Percentiles rank a stretch among this genome's conserved stretches.
Evolutionary conservation across 2,113 vertebrate species (phyloP).

Genomic region (Trochalopteron elliotii): DNA sequence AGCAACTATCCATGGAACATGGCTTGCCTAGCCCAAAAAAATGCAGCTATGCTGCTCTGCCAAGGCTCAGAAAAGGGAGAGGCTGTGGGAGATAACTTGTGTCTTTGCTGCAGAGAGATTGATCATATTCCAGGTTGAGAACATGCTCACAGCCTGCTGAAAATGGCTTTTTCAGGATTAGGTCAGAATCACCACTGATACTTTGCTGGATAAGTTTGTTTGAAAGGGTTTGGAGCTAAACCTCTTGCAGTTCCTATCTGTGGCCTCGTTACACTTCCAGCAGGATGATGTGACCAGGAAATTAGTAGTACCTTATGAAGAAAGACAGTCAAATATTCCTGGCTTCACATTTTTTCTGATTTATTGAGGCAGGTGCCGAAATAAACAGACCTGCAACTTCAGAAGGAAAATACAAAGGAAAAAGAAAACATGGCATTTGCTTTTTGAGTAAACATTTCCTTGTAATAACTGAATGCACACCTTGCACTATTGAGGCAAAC

Average conservation of each 20-base stretch:
- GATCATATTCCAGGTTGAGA: not conserved
- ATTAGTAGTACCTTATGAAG: not conserved
- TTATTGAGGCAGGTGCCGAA: not conserved
- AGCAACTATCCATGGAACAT: not conserved
- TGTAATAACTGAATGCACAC: not conserved
- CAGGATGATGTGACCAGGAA: slow-evolving; percentile 21
- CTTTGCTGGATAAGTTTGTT: not conserved
- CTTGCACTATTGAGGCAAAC: not conserved
- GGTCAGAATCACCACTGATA: not conserved
- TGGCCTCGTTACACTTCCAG: not conserved
- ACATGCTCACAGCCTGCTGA: not conserved
- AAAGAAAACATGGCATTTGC: not conserved
- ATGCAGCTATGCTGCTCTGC: not conserved
- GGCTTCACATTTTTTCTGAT: not conserved
- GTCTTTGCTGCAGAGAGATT: not conserved
- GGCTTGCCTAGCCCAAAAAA: not conserved
- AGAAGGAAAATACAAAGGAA: not conserved
- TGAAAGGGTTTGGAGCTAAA: not conserved
- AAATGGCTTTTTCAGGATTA: not conserved
- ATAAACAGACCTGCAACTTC: not conserved
- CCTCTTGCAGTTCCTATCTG: not conserved
- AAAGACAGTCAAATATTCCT: not conserved
- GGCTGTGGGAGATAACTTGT: not conserved
- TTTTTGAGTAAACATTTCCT: not conserved
- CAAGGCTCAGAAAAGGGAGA: not conserved